These are phyloP conservation scores for Spinus olivaceus DNA, from an alignment of 2,797 vertebrate species.

Conservation along the genomic window DNA sequence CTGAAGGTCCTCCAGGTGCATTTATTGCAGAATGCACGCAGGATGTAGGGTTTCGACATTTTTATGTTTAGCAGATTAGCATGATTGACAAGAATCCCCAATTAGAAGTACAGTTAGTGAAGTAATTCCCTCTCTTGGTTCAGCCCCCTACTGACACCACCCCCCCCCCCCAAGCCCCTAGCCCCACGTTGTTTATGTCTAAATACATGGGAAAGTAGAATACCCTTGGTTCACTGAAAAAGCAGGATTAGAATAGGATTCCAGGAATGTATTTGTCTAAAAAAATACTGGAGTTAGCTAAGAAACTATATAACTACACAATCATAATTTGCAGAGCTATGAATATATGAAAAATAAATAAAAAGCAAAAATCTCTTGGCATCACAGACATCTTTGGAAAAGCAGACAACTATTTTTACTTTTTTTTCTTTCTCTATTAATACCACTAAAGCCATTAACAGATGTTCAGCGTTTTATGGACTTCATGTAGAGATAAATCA, in stretches of 20 bases:
- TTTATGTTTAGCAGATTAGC: neutral
- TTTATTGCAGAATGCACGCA: rapidly evolving
- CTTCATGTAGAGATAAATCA: neutral
- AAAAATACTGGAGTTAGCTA: neutral
- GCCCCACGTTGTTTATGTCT: neutral
- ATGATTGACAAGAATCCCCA: neutral
- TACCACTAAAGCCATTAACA: neutral
- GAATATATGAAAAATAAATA: neutral
- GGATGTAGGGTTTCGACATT: rapidly evolving
- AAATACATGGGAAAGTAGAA: neutral
- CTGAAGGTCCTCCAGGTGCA: neutral
- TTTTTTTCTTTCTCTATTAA: neutral
- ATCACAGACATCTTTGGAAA: neutral
- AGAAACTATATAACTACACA: neutral
- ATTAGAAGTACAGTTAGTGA: neutral
- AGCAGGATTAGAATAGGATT: neutral
- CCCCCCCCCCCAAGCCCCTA: neutral
- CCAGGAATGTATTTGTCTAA: neutral
- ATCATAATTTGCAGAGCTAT: neutral
- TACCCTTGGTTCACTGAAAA: neutral
- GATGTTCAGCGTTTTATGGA: neutral
- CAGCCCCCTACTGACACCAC: rapidly evolving
- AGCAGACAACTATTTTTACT: neutral
- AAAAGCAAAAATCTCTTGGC: neutral
- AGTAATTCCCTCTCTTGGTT: neutral